Percentiles rank a stretch among this genome's conserved stretches.
Conservation (phyloP, 2,888 invertebrate genomes). For the Neuroscelio doddi region DNA sequence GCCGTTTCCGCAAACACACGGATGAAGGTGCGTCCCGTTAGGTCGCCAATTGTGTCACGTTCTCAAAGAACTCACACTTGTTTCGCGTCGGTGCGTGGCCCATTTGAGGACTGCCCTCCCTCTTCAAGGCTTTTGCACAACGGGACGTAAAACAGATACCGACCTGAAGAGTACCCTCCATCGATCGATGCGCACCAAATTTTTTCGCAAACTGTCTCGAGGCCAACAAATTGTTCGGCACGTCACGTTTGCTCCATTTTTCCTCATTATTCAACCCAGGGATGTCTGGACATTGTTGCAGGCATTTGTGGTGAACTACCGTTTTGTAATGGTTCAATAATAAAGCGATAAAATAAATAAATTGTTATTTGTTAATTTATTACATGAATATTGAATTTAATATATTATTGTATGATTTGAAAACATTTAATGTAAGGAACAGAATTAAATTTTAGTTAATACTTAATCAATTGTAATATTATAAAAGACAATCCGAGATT, state of each 20-base stretch:
- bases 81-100: conserved; percentile 25
- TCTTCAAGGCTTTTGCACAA: conserved; percentile 21
- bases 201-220: conserved; percentile 36
- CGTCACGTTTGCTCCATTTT: conserved; percentile 53
- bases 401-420: no score
- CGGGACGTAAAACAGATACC: conserved; percentile 24
- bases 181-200: conserved; percentile 37
- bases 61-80: conserved; percentile 38
- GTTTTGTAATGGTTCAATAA: not conserved
- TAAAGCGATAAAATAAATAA: not conserved
- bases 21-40: conserved; percentile 63
- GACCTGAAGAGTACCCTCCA: conserved; percentile 26
- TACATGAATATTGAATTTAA: no score
- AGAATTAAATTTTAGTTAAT: no score
- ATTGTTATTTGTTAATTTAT: no score
- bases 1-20: conserved; percentile 67
- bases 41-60: conserved; percentile 56
- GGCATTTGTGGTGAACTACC: not conserved
- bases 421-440: no score
- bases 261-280: conserved; percentile 38
- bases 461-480: no score
- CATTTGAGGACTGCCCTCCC: conserved; percentile 12
- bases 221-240: conserved; percentile 17
- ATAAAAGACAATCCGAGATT: no score
- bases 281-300: conserved; percentile 47